A percentile compares a stretch with the other conserved stretches of the same genome.
These are phyloP conservation scores for Hypanus sabinus DNA, from an alignment of 2,113 vertebrate species.

Conservation along the genomic window DNA sequence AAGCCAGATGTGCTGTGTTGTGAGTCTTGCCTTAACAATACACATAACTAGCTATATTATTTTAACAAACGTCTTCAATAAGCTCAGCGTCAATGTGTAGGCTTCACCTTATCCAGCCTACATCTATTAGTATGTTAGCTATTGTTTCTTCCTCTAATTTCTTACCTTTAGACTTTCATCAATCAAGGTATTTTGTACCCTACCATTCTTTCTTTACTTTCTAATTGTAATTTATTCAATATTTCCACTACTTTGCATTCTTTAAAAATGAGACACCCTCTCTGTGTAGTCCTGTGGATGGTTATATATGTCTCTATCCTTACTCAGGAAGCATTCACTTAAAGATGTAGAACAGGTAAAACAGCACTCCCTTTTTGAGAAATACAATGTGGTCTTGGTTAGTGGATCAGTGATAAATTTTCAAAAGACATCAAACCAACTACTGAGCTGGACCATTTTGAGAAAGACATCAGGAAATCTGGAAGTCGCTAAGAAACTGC, in stretches of 20 bases:
- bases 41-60: neutral
- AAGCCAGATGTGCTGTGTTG: neutral
- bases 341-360: neutral
- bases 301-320: neutral
- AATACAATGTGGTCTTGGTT: neutral
- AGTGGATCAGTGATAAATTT: neutral
- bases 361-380: neutral
- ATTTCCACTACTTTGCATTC: neutral
- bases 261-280: neutral
- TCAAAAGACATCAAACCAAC: neutral
- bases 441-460: too few species aligned
- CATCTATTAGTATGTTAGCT: neutral
- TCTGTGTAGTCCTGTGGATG: neutral
- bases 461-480: too few species aligned
- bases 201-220: neutral
- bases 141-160: neutral
- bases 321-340: neutral
- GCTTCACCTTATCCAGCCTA: neutral
- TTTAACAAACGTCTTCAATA: neutral
- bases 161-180: neutral
- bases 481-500: too few species aligned
- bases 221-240: neutral
- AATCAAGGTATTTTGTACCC: neutral
- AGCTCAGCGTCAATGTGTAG: neutral
- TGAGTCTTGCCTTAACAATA: neutral